These are phyloP conservation scores for Zaprionus davidi DNA, from an alignment of 1,140 invertebrate species.

Conservation along the genomic window DNA sequence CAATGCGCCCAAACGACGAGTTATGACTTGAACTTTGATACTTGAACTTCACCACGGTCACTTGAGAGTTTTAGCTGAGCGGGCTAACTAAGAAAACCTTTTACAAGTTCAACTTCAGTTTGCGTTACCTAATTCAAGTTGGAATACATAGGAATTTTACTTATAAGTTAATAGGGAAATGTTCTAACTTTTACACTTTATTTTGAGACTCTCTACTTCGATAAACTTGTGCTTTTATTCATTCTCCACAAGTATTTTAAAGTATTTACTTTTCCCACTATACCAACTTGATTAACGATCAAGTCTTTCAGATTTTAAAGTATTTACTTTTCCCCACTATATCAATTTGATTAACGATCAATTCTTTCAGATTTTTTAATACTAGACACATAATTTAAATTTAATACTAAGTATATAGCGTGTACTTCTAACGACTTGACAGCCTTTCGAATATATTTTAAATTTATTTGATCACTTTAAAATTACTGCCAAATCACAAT, in stretches of 20 bases:
- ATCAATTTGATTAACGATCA: not conserved
- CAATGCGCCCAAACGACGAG: constrained; percentile 37
- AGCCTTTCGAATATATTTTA: constrained; percentile 29
- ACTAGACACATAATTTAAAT: too few relatives aligned
- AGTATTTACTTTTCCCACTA: not conserved
- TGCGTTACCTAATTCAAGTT: not conserved
- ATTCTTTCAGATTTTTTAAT: not conserved
- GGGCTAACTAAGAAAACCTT: constrained; percentile 13
- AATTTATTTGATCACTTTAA: constrained; percentile 22
- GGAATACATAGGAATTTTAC: too few relatives aligned
- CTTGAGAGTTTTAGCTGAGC: not conserved
- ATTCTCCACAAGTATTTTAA: not conserved
- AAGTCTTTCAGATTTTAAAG: not conserved
- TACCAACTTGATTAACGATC: not conserved
- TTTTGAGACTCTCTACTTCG: too few relatives aligned
- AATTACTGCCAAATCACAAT: constrained; percentile 26
- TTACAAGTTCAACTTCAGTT: not conserved
- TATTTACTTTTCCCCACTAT: not conserved
- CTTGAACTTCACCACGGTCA: constrained; percentile 56
- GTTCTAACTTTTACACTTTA: too few relatives aligned
- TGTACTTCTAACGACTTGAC: not conserved
- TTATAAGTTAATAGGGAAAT: too few relatives aligned
- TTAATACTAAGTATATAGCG: too few relatives aligned
- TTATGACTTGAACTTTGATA: constrained; percentile 75
- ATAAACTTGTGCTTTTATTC: too few relatives aligned